Evolutionary conservation across 2,113 vertebrate species (phyloP).

Genomic region (Antechinus flavipes): DNA sequence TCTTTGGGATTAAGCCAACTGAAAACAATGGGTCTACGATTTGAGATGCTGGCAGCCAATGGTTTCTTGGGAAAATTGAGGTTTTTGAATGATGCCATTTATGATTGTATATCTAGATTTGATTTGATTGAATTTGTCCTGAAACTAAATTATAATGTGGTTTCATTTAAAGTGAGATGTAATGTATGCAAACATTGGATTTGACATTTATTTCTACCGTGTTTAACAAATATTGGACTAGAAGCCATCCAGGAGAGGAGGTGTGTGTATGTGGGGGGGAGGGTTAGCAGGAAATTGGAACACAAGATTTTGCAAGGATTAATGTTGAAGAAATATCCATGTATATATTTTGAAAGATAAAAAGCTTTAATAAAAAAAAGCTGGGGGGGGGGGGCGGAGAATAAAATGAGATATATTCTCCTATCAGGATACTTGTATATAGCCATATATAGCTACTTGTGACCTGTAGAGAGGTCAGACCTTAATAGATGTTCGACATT

Average conservation of each 20-base stretch:
- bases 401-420: neutral
- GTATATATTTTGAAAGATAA: too few relatives aligned
- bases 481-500: neutral
- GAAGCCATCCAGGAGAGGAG: too few relatives aligned
- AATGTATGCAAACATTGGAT: too few relatives aligned
- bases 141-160: neutral
- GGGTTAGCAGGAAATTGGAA: too few relatives aligned
- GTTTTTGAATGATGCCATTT: neutral
- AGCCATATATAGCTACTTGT: neutral
- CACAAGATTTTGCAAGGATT: too few relatives aligned
- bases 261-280: too few relatives aligned
- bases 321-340: too few relatives aligned
- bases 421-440: neutral
- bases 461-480: neutral
- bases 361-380: too few relatives aligned
- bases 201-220: too few relatives aligned
- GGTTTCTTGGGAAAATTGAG: neutral
- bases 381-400: too few relatives aligned
- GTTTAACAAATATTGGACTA: too few relatives aligned
- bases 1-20: neutral
- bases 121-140: neutral
- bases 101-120: neutral
- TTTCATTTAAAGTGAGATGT: neutral
- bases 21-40: neutral
- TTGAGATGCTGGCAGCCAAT: neutral